phyloP scores from a whole-genome alignment of 2,113 vertebrate species.

The Elachura formosa region DNA sequence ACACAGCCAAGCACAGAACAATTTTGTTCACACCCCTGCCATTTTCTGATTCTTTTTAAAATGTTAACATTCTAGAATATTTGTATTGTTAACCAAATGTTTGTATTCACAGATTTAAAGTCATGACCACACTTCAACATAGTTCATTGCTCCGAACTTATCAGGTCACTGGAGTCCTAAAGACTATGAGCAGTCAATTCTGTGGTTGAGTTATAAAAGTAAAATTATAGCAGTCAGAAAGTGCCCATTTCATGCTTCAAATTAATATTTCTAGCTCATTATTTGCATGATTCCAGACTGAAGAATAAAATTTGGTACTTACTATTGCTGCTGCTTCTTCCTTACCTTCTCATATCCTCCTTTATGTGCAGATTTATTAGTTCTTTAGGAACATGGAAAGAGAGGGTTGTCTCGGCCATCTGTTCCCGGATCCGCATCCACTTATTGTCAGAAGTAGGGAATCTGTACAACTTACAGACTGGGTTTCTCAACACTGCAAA shows the following conservation, averaged over 20 bases:
- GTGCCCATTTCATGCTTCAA: background rate
- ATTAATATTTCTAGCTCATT: background rate
- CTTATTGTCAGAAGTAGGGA: conserved; percentile 91
- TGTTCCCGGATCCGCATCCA: conserved; percentile 94
- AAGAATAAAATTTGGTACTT: background rate
- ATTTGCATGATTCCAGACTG: background rate
- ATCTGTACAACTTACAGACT: conserved; percentile 90
- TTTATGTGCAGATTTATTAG: conserved; percentile 89
- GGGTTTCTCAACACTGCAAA: conserved; percentile 90
- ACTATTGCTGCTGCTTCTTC: background rate
- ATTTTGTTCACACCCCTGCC: background rate
- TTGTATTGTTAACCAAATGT: background rate
- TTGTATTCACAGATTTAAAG: background rate
- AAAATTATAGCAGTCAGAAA: background rate
- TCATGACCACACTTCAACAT: background rate
- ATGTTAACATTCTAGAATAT: background rate
- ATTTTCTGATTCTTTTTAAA: background rate
- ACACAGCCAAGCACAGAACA: background rate
- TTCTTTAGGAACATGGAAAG: conserved; percentile 93
- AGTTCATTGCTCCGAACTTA: background rate
- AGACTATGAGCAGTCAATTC: background rate
- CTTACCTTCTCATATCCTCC: conserved; percentile 92
- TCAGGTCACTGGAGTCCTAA: background rate
- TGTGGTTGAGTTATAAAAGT: background rate
- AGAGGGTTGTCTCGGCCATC: conserved; percentile 93